A percentile compares a stretch with the other conserved stretches of the same genome.
phyloP scores from a whole-genome alignment of 2,888 invertebrate species.

The Tigriopus californicus region DNA sequence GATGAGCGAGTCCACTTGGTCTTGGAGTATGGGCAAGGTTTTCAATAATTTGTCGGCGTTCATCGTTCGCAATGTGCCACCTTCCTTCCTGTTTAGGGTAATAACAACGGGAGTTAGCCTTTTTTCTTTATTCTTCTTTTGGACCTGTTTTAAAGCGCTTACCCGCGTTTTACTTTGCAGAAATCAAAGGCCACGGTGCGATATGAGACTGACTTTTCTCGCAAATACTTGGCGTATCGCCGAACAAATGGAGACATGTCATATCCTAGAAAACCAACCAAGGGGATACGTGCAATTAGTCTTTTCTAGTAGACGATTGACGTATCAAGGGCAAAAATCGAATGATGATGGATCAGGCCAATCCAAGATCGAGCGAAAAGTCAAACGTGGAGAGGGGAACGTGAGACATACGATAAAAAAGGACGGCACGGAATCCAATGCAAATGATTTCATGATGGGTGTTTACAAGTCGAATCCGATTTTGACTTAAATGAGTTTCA shows the following conservation, averaged over 20 bases:
- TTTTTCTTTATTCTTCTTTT: background rate
- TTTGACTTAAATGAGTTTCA: no score
- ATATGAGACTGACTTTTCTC: constrained; percentile 96
- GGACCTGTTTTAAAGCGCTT: constrained; percentile 23
- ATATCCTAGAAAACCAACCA: constrained; percentile 47
- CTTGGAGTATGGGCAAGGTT: constrained; percentile 83
- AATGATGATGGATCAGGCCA: no score
- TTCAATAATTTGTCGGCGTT: constrained; percentile 89
- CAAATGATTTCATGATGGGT: no score
- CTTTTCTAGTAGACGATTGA: no score
- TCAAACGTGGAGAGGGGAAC: no score
- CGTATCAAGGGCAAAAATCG: no score
- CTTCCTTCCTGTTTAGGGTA: constrained; percentile 57
- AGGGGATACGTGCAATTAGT: background rate
- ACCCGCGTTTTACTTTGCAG: constrained; percentile 99
- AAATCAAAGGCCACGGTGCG: constrained; percentile 98
- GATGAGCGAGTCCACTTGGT: constrained; percentile 79
- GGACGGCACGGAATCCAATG: no score
- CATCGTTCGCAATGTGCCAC: constrained; percentile 91
- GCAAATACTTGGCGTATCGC: constrained; percentile 95
- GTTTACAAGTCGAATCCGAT: no score
- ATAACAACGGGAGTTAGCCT: background rate
- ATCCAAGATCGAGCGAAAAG: no score
- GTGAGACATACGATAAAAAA: no score
- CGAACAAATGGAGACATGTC: constrained; percentile 99